Evolutionary conservation across 2,797 vertebrate species (phyloP).

Genomic region (Streptopelia turtur): DNA sequence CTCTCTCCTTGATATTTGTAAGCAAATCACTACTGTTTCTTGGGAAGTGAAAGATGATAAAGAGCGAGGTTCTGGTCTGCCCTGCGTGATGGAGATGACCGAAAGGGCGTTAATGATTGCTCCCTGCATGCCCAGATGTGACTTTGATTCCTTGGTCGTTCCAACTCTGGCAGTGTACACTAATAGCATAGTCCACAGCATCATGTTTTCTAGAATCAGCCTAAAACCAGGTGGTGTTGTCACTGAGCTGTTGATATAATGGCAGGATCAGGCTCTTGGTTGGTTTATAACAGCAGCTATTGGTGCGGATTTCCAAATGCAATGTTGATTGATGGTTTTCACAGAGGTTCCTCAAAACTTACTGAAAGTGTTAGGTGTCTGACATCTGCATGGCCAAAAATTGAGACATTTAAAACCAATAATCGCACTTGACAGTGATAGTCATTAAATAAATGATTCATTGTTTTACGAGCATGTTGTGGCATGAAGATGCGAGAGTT

Average conservation of each 20-base stretch:
- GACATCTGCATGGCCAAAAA: neutral
- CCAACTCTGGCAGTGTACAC: neutral
- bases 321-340: neutral
- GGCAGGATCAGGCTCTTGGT: neutral
- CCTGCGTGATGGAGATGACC: neutral
- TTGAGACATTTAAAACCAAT: neutral
- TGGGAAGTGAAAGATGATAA: neutral
- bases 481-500: neutral
- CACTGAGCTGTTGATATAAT: neutral
- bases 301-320: neutral
- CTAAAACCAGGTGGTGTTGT: neutral
- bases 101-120: neutral
- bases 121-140: neutral
- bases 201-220: neutral
- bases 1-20: neutral
- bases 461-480: neutral
- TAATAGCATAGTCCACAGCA: neutral
- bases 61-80: rapidly evolving
- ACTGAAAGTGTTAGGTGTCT: neutral
- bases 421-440: rapidly evolving
- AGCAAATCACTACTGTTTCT: neutral
- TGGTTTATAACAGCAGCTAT: neutral
- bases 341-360: neutral
- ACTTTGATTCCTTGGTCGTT: neutral
- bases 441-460: neutral